Base-by-base conservation (phyloP, 23 tunicate genomes). In the Phallusia fumigata region DNA sequence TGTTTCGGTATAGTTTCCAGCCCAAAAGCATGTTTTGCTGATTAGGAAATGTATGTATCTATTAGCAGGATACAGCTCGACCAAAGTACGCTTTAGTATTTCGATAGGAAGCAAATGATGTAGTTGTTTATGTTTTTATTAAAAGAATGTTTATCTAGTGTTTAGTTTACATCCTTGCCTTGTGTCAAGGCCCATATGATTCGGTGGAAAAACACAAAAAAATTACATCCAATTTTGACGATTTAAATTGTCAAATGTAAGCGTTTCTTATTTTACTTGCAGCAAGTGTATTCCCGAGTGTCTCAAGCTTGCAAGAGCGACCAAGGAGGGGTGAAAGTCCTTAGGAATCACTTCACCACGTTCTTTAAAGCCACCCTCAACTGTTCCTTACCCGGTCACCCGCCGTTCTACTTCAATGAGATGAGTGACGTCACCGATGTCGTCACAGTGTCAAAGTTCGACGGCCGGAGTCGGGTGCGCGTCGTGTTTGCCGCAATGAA, bases 401-500 rank as follows among this genome's bases (percentile, higher is more conserved):
- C 96, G 19, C 96, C 96, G 76, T 86, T 91, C 65, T 91, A 91
- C 65, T 91, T 91, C 76, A 82, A 91, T 73, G 96, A 91, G 81
- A 52, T 86, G 53, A 45, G 58, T 31, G 87, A 79, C 65, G 89
- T 81, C 53, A 81, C 85, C 31, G 87, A 86, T 19, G 35, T 86
- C 31, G 80, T 81, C 31, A 51, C 83, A 3, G 15, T 91, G 81
- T 32, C 83, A 11, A 22, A 22, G 26, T 0, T 53, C 24, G 73
- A 88, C 35, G 87, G 76, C 6, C 21, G 24, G 49, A 49, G 77
- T 8, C 78, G 58, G 81, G 36, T 45, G n/a, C 83, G 73, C 3
- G 75, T 91, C 24, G 64, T 91, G 33, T 86, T 91, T 36, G 87
- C 87, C 1, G 79, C 82, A 0, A 91, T 91, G 96, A 86, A 83